Evolutionary conservation across 2,113 vertebrate genomes (phyloP), one percentile per base, ranked within the genome.

Genomic region (Microtus montanus): DNA sequence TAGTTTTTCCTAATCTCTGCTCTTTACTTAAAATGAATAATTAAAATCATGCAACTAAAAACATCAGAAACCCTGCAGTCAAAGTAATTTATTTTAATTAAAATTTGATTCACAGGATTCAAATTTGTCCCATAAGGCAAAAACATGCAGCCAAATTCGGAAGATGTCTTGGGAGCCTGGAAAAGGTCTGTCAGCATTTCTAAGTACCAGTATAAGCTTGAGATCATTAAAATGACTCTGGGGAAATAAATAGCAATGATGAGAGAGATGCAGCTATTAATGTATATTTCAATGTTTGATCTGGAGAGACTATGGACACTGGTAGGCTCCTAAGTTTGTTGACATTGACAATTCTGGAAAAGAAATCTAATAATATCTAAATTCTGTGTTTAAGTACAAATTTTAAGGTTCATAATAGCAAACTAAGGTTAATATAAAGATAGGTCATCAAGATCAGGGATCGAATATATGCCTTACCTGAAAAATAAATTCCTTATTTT

Each of bases 31-130:
- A 95, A 68, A 95, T 96, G 89, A 96, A 96, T 97, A 95, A 97
- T 97, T 97, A 95, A 97, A 97, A 92, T 30, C 30, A 58, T 70
- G 33, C 54, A 95, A 89, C 92, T 95, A 82, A 87, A 92, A 95
- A 90, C 89, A 95, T 87, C 91, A 96, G 95, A 96, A 96, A 93
- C 68, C 86, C 64, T 87, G 82, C 44, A 92, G 77, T 95, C 77
- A 84, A 96, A 61, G 78, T 96, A 97, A 97, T 96, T 97, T 93
- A 93, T 94, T 97, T 96, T 97, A 93, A 97, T 97, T 96, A 93
- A 95, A 96, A 89, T 95, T 96, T 96, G 89, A 96, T 93, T 95
- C 58, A 82, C 79, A 95, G 92, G 87, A 93, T 95, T 93, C 89
- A 92, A 90, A 91, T 63, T 90, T 30, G 44, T 95, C 79, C 75